Conservation (phyloP, 2,888 invertebrate genomes). For the Yponomeuta evonymella region DNA sequence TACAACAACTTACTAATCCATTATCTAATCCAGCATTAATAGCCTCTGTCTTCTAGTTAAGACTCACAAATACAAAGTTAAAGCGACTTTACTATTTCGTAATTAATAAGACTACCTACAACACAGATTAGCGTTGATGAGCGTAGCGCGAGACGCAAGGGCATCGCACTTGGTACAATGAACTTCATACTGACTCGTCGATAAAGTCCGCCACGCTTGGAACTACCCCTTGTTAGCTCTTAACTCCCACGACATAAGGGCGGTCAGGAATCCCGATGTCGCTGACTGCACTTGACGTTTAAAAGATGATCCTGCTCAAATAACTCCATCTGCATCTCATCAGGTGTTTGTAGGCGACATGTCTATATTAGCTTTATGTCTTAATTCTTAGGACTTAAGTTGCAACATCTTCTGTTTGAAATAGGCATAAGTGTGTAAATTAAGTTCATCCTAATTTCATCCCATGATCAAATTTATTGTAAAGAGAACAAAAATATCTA, state of each 20-base stretch:
- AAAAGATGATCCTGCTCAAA: conserved; percentile 9
- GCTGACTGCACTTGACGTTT: neutral
- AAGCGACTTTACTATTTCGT: neutral
- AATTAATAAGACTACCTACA: neutral
- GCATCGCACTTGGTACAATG: conserved; percentile 3
- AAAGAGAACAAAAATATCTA: too few species aligned
- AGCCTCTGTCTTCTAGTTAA: too few species aligned
- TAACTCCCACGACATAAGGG: too few species aligned
- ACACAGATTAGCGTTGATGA: neutral
- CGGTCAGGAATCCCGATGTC: too few species aligned
- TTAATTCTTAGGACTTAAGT: neutral
- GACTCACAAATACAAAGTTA: too few species aligned
- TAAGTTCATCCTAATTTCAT: too few species aligned
- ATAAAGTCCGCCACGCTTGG: neutral
- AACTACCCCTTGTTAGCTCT: too few species aligned
- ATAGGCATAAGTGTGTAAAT: too few species aligned
- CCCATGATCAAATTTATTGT: too few species aligned
- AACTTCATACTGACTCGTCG: neutral
- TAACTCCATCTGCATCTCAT: conserved; percentile 11
- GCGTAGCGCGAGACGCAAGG: neutral
- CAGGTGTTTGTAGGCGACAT: neutral
- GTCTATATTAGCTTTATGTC: neutral
- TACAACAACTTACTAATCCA: too few species aligned
- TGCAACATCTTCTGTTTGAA: too few species aligned
- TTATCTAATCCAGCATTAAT: too few species aligned